Conservation (phyloP, 2,888 invertebrate species). For the Lithophane ornitopus region DNA sequence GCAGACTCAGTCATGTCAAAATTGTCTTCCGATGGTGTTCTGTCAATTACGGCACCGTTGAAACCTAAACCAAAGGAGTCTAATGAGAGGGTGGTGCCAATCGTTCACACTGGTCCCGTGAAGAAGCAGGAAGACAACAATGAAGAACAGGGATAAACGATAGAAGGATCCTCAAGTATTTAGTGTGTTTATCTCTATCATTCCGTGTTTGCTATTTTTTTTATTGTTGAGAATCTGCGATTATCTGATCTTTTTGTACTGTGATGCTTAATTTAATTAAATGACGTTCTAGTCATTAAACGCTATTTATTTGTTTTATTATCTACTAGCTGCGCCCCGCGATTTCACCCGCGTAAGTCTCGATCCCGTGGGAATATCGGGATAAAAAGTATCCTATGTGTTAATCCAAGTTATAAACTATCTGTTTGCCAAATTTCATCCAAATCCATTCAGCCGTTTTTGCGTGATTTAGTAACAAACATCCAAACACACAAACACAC, state of each 20-base stretch:
- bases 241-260: conserved; percentile 14
- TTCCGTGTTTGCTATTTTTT: conserved; percentile 22
- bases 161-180: neutral
- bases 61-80: conserved; percentile 79
- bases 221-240: conserved; percentile 18
- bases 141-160: conserved; percentile 42
- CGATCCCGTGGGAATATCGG: too few relatives aligned
- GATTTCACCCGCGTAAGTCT: too few relatives aligned
- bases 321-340: too few relatives aligned
- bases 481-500: too few relatives aligned
- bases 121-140: conserved; percentile 76
- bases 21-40: conserved; percentile 94
- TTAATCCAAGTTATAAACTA: too few relatives aligned
- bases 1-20: conserved; percentile 92
- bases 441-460: too few relatives aligned
- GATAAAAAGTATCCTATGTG: too few relatives aligned
- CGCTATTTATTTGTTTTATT: conserved; percentile 30
- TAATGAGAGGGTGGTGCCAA: conserved; percentile 92
- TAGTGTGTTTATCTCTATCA: conserved; percentile 13
- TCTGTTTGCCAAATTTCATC: too few relatives aligned
- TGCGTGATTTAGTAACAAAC: too few relatives aligned
- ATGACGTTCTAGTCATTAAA: conserved; percentile 53
- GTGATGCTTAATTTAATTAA: conserved; percentile 32
- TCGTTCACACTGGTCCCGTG: conserved; percentile 92
- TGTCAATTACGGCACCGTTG: conserved; percentile 93